A percentile compares a stretch with the other conserved stretches of the same genome.
phyloP scores from a whole-genome alignment of 2,113 vertebrate species.

The Brevimyrus niger region DNA sequence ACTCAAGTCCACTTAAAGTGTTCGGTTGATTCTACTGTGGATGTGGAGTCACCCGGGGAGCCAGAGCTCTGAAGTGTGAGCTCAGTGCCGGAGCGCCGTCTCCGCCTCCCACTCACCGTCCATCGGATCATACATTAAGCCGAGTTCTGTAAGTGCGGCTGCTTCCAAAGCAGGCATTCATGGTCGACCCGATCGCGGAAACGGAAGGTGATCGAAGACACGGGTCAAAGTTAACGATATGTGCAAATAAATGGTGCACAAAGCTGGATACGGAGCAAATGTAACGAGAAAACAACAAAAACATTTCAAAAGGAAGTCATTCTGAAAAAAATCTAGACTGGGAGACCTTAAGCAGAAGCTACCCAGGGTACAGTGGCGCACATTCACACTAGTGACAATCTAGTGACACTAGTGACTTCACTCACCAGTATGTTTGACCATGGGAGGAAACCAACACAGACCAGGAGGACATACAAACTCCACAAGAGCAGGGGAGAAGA shows the following conservation, averaged over 20 bases:
- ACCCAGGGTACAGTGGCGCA: not conserved
- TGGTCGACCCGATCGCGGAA: not conserved
- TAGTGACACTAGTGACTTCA: not conserved
- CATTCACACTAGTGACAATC: not conserved
- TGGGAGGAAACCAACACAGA: not conserved
- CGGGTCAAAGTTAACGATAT: not conserved
- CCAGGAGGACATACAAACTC: not conserved
- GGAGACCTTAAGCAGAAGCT: not conserved
- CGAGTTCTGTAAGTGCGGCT: not conserved
- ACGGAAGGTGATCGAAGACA: not conserved
- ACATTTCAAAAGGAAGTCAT: not conserved
- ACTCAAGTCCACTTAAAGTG: not conserved
- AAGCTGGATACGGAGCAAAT: not conserved
- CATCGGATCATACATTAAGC: not conserved
- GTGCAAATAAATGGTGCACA: not conserved
- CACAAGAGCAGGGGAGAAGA: not conserved
- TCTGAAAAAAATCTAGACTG: not conserved
- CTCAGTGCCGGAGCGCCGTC: not conserved
- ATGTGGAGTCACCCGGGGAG: not conserved
- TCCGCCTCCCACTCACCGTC: not conserved
- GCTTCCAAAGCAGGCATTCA: constrained; percentile 7
- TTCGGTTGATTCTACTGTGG: constrained; percentile 1
- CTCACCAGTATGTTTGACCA: not conserved
- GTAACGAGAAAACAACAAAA: not conserved
- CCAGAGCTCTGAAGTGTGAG: not conserved